These are phyloP conservation scores for Microtus oregoni DNA, from an alignment of 2,113 vertebrate species.

Conservation along the genomic window DNA sequence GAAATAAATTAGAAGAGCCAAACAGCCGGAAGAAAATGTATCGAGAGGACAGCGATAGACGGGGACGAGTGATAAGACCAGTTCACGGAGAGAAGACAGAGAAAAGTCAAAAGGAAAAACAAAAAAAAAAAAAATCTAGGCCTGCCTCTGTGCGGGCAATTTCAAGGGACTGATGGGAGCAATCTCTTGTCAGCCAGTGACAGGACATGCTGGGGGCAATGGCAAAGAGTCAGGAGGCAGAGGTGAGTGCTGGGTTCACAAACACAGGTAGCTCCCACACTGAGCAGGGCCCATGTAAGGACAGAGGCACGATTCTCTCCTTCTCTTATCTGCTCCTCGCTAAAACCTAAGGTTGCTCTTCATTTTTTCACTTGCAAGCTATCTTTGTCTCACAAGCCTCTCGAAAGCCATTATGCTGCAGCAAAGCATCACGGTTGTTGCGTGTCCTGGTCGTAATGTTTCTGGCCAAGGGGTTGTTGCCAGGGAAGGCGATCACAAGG, in stretches of 20 bases:
- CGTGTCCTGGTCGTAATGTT: neutral
- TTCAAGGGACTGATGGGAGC: neutral
- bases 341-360: neutral
- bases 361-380: neutral
- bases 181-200: neutral
- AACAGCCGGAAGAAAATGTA: neutral
- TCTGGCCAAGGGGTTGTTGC: constrained; percentile 32
- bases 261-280: neutral
- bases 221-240: neutral
- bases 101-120: neutral
- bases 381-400: neutral
- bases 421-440: neutral
- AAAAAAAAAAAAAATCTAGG: neutral
- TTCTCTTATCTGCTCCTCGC: neutral
- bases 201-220: neutral
- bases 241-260: neutral
- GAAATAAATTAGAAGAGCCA: neutral
- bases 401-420: constrained; percentile 10
- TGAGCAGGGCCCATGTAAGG: neutral
- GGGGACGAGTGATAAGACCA: neutral
- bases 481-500: constrained; percentile 49
- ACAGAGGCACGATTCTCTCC: neutral
- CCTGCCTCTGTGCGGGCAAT: neutral
- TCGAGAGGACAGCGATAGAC: neutral
- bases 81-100: neutral